Evolutionary conservation across 2,797 vertebrate genomes (phyloP), one percentile per base, ranked within the genome.

Genomic region (Poeciliopsis paucimaculata): DNA sequence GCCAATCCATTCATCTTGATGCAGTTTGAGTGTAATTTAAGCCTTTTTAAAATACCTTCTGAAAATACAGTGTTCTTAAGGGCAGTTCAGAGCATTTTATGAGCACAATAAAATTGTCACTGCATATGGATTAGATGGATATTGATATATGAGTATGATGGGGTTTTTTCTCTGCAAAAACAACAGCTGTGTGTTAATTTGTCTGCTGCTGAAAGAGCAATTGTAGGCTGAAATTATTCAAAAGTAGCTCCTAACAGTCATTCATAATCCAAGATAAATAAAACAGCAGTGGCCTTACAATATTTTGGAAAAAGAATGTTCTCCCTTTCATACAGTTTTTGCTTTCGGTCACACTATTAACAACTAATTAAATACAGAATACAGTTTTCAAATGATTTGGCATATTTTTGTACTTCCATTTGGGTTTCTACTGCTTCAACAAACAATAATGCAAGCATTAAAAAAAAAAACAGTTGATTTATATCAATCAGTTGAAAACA

Each of bases 91-190:
- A 96, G 95, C 93, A 89, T 96, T 98, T 98, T 98, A 98, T 95
- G 94, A 96, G 93, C 57, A 92, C 95, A 95, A 97, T 98, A 98
- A 98, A 98, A 96, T 97, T 95, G 96, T 97, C 96, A 95, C 96
- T 97, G 95, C 95, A 95, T 91, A 97, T 95, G 95, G 94, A 94
- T 96, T 96, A 96, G 92, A 94, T 93, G 93, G 91, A 93, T 89
- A 82, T 90, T 92, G 92, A 94, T 92, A 91, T 93, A 94, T 15
- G 84, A 82, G 84, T 84, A 75, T 85, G 84, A 85, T 81, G 72
- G 90, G 89, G 90, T 90, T 91, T 90, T 88, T 89, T 87, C 81
- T 84, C 78, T 86, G 89, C 85, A 76, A 72, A 72, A 72, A 72
- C 26, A 72, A 26, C 87, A 82, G 78, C 90, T 34, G 49, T 77